Evolutionary conservation across 1,140 invertebrate genomes (phyloP), one percentile per base, ranked within the genome.

Genomic region (Plectrocnemia conspersa): DNA sequence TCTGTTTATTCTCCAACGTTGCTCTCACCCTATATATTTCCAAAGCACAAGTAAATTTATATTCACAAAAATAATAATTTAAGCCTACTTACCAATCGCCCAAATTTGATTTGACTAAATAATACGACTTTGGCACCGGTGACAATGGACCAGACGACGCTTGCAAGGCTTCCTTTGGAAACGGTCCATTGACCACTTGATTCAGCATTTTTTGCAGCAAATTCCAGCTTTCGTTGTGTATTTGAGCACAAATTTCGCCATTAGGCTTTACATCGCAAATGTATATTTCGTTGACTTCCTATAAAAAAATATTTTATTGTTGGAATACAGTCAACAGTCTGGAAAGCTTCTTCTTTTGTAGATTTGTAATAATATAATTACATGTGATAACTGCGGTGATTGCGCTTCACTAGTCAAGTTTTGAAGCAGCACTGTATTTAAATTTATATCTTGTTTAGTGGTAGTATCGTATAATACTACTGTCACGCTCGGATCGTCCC

Each of bases 401-500:
- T 33, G 18, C n/a, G 52, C 59, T 48, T 54, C 23, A 21, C 52
- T 38, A 15, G 38, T 40, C 24, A 58, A 41, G 32, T 44, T 6
- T 24, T 46, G 35, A 0, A 80, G 67, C 24, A 81, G 65, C 21
- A 76, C 64, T 40, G 70, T 66, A 47, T 76, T 76, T n/a, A 82
- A 69, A 52, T 77, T 74, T 25, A 79, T 65, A 47, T 82, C 79
- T 32, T 74, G 65, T 6, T 68, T 62, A 0, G 75, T 75, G 3
- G 71, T 74, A 0, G 77, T 77, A 46, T 82, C 79, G 45, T 79
- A 77, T 5, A 82, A 68, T 29, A 74, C 69, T n/a, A 82, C 63
- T 6, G 73, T 76, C 4, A 82, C 58, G n/a, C 78, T 64, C 0
- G 69, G 73, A 24, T 79, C 76, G 19, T 58, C 55, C 5, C 16